Percentiles rank a stretch among this genome's conserved stretches.
Evolutionary conservation across 2,113 vertebrate genomes (phyloP).

Genomic region (Abramis brama): DNA sequence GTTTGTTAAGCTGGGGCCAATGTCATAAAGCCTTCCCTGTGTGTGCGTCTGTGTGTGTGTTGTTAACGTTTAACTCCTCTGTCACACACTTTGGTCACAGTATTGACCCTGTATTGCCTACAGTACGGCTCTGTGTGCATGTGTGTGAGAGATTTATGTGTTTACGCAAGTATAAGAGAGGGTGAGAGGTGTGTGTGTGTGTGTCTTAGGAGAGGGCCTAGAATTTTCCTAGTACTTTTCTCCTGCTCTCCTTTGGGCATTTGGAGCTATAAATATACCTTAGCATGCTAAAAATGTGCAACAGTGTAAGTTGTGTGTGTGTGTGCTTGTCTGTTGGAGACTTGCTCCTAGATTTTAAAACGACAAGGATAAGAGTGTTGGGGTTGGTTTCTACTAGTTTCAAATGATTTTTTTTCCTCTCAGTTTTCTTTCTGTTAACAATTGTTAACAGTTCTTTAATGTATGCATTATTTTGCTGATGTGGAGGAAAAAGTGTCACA

Average conservation of each 20-base stretch:
- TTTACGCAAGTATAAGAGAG: conserved; percentile 29
- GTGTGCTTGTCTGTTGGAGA: conserved; percentile 40
- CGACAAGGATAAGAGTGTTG: conserved; percentile 38
- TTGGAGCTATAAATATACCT: conserved; percentile 66
- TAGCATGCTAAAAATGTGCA: conserved; percentile 67
- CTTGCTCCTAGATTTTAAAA: conserved; percentile 59
- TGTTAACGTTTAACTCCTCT: conserved; percentile 61
- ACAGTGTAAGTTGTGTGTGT: conserved; percentile 51
- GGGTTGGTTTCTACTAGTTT: no score
- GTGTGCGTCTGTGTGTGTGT: conserved; percentile 54
- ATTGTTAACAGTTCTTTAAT: not conserved
- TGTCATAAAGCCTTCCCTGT: conserved; percentile 59
- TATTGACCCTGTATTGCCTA: conserved; percentile 61
- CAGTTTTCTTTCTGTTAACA: no score
- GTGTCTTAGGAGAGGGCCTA: conserved; percentile 50
- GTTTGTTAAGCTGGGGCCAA: conserved; percentile 61
- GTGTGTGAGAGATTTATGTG: conserved; percentile 52
- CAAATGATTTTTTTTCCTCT: no score
- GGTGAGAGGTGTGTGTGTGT: not conserved
- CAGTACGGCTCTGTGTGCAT: conserved; percentile 60
- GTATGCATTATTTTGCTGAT: not conserved
- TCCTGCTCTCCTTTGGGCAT: conserved; percentile 62
- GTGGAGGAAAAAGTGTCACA: not conserved
- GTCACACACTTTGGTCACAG: conserved; percentile 66
- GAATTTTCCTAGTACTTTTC: conserved; percentile 60